Evolutionary conservation across 2,797 vertebrate genomes (phyloP), one percentile per base, ranked within the genome.

Genomic region (Silurus aristotelis): DNA sequence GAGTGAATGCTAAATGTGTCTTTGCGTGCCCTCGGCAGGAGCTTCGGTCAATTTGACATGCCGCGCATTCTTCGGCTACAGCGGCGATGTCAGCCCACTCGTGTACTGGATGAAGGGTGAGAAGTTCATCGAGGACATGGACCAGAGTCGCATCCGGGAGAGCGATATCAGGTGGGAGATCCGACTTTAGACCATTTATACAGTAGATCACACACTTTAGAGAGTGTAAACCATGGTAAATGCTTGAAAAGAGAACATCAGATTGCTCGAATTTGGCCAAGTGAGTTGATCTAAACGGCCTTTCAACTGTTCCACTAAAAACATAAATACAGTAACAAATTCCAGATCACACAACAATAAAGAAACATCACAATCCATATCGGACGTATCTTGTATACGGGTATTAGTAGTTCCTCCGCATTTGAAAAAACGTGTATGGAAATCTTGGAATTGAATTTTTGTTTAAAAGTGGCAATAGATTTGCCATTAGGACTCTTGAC

Each of bases 91-190:
- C 91, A 98, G 96, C 90, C 96, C 98, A 12, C 95, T 98, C 92
- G 97, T 99, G 93, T 99, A 99, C 92, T 99, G 98, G 98, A 99
- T 99, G 97, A 99, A 99, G 95, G 98, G 98, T 66, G 98, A 99
- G 90, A 99, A 98, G 90, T 99, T 99, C 93, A 99, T 99, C 85
- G 98, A 99, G 93, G 98, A 99, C 92, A 94, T 99, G 94, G 98
- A 99, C 90, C 97, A 99, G 91, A 98, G 96, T 89, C 93, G 96
- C 90, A 95, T 99, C 89, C 97, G 97, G 93, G 98, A 99, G 93
- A 97, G 96, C 80, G 98, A 99, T 86, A 98, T 98, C 91, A 99
- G 97, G 98, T 99, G 96, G 96, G 94, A 67, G 38, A 31, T 61
- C 55, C 25, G 25, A 83, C 31, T 17, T 38, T 22, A 31, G 22